These are phyloP conservation scores for Prolemur simus DNA, from an alignment of 2,113 vertebrate genomes.

Conservation along the genomic window DNA sequence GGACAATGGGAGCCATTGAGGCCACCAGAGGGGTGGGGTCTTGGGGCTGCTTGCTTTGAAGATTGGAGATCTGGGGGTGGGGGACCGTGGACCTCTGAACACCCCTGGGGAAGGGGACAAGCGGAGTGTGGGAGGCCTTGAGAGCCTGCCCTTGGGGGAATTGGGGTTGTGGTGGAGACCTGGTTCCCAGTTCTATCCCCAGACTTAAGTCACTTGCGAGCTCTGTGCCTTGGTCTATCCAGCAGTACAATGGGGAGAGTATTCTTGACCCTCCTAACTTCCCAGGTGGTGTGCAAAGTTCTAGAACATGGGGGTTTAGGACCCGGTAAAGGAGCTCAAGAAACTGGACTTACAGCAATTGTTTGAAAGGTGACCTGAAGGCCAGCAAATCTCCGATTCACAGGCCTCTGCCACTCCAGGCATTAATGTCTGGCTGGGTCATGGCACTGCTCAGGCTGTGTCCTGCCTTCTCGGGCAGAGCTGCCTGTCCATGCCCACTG, in stretches of 20 bases:
- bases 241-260: background rate
- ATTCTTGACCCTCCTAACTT: background rate
- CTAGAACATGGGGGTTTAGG: background rate
- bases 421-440: background rate
- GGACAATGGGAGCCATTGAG: constrained; percentile 86
- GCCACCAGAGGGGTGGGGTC: constrained; percentile 50
- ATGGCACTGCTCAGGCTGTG: background rate
- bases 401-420: background rate
- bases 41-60: constrained; percentile 70
- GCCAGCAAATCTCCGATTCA: background rate
- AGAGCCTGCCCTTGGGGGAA: background rate
- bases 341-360: background rate
- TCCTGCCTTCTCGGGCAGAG: background rate
- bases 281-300: background rate
- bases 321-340: background rate
- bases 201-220: background rate
- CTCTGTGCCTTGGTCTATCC: background rate
- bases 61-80: constrained; percentile 41
- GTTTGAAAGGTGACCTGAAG: background rate
- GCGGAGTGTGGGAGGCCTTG: background rate
- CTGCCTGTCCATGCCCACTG: background rate
- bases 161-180: background rate
- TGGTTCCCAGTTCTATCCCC: background rate
- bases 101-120: constrained; percentile 64
- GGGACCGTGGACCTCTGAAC: constrained; percentile 37